Evolutionary conservation across 1,140 invertebrate genomes (phyloP), one percentile per base, ranked within the genome.

Genomic region (Zeugodacus cucurbitae): DNA sequence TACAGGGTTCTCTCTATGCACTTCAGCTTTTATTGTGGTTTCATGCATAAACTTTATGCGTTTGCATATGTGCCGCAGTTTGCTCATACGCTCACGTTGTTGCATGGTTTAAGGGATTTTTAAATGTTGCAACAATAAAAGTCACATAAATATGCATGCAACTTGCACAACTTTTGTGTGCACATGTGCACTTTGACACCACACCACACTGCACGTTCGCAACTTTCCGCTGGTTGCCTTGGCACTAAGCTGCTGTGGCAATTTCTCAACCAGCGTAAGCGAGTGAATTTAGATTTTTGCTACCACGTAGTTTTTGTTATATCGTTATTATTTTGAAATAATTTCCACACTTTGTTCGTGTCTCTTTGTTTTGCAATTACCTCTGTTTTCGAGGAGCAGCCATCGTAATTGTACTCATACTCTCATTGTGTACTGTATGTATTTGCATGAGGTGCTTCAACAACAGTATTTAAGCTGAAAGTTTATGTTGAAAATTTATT

Each of bases 71-170:
- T 32, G 74, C n/a, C 26, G 34, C 4, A 14, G 22, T 78, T 48
- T 7, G n/a, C 22, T 48, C n/a, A n/a, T n/a, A 34, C 22, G 74
- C 44, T 82, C n/a, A 82, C 37, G 41, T 48, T 44, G 74, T 44
- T 82, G 41, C 26, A 26, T 26, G 26, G 41, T 82, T 82, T 82
- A 82, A 82, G 74, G 74, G 41, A 54, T 82, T 82, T 82, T 48
- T 82, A 82, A 82, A 82, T 82, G 74, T 54, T 82, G 37, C 74
- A 54, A 82, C 74, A 82, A 82, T 82, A 82, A 82, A 82, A 82
- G 74, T 82, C 74, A 54, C 34, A 82, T 82, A 82, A 82, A 82
- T 82, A 82, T 82, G 74, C 74, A 82, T 82, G 74, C 74, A 82
- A 82, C 74, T 82, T 82, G 41, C 74, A 82, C 74, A 82, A 78